Base-by-base conservation (phyloP, 2,113 vertebrate species). In the Notiomystis cincta region DNA sequence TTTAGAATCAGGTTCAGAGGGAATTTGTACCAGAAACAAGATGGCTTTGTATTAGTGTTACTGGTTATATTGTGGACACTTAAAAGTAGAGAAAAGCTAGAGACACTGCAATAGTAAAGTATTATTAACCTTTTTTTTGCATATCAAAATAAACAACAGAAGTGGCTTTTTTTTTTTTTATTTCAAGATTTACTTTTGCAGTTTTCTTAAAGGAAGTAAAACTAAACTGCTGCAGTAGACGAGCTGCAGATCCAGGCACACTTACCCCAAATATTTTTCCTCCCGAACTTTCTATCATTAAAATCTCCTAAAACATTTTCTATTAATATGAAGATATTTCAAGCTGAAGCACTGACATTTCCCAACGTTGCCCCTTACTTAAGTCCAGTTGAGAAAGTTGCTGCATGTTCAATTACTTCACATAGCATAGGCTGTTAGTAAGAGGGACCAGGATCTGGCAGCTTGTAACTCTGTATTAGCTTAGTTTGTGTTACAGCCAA, bases 391-490 rank as follows among this genome's bases (percentile, higher is more conserved):
- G 86, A 56, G 87, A 86, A 82, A 85, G 83, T 72, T 92, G 87
- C 94, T 86, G 75, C 48, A 7, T 30, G 84, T 78, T 95, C 90
- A 60, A 76, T 95, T 90, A 75, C 76, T 85, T 97, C 95, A 85
- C 66, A n/a, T 16, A 71, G 73, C 24, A 80, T 38, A 66, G 95
- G 83, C 94, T 95, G 66, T 82, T 93, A 84, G 94, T 20, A 42
- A 95, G 94, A 24, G 19, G 70, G 90, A 83, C 82, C 89, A 27
- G 7, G 84, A 95, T 45, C 93, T 97, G 98, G 96, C 96, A 98
- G 97, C 95, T 93, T 95, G 95, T 95, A 96, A 84, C 93, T 95
- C 91, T 65, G 85, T 87, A 96, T 98, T 97, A 97, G 78, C 19
- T 87, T 11, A 51, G 97, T 94, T 96, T 96, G 93, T 95, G 78